phyloP scores from a whole-genome alignment of 2,113 vertebrate species.

The Gavialis gangeticus region DNA sequence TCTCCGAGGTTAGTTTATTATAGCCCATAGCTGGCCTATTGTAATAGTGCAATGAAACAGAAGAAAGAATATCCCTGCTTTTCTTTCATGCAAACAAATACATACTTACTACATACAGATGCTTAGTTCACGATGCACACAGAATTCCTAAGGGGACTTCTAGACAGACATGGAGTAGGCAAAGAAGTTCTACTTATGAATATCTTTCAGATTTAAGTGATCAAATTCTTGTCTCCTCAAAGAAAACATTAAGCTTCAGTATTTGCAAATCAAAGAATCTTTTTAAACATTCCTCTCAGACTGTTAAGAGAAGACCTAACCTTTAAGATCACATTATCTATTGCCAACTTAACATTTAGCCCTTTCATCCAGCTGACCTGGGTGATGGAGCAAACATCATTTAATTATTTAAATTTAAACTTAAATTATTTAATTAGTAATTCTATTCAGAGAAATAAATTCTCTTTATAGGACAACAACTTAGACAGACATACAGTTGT shows the following conservation, averaged over 20 bases:
- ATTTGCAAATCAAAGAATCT: neutral
- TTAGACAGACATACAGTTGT: neutral
- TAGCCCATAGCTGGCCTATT: no score
- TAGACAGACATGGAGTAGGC: neutral
- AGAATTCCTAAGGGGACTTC: neutral
- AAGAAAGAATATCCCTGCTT: no score
- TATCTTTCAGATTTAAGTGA: neutral
- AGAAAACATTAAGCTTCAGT: neutral
- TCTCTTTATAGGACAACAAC: neutral
- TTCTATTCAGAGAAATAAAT: neutral
- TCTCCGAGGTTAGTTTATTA: no score
- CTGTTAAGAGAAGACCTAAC: neutral
- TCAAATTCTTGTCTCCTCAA: neutral
- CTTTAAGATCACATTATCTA: neutral
- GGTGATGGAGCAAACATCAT: neutral
- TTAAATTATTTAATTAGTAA: neutral
- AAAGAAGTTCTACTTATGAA: no score
- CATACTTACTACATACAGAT: neutral
- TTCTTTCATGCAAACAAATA: neutral
- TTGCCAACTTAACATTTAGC: neutral
- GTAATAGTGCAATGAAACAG: no score
- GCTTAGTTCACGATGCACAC: no score
- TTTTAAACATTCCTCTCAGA: neutral
- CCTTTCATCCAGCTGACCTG: neutral
- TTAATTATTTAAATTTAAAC: neutral